Conservation (phyloP, 1,140 invertebrate genomes). For the Nasonia longicornis region DNA sequence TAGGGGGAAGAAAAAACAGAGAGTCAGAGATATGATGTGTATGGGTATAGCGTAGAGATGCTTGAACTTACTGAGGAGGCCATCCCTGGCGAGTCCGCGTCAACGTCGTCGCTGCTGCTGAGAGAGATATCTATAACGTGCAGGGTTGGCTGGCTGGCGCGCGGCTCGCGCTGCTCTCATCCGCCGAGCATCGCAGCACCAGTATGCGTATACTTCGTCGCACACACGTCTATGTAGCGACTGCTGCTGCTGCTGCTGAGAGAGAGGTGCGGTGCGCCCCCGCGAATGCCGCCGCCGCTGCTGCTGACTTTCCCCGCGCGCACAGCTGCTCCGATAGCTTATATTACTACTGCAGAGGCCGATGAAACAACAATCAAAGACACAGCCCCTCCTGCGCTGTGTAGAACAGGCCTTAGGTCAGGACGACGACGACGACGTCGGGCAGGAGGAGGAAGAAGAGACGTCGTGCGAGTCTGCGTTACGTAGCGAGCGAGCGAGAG, state of each 20-base stretch:
- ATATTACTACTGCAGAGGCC: background rate
- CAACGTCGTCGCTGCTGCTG: slow-evolving; percentile 15
- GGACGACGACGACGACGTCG: no score
- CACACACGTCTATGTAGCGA: background rate
- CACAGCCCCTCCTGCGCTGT: background rate
- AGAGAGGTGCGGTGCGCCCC: background rate
- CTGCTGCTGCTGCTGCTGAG: background rate
- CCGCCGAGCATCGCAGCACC: slow-evolving; percentile 8
- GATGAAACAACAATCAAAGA: background rate
- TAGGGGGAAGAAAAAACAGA: background rate
- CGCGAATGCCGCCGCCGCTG: background rate
- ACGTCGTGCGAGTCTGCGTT: slow-evolving; percentile 1
- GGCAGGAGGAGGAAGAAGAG: background rate
- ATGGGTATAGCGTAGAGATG: background rate
- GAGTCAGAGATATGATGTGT: no score
- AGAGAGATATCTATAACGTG: background rate
- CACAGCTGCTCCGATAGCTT: background rate
- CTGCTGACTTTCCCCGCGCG: background rate
- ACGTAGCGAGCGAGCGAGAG: background rate
- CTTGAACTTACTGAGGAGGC: background rate
- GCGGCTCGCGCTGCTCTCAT: slow-evolving; percentile 7
- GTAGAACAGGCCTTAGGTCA: background rate
- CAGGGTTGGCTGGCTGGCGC: background rate
- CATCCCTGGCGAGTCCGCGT: slow-evolving; percentile 16
- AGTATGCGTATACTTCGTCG: background rate